Evolutionary conservation across 92 coral and sea anemone species (phyloP), one percentile per base, ranked within the genome.

Genomic region (Muricea muricata): DNA sequence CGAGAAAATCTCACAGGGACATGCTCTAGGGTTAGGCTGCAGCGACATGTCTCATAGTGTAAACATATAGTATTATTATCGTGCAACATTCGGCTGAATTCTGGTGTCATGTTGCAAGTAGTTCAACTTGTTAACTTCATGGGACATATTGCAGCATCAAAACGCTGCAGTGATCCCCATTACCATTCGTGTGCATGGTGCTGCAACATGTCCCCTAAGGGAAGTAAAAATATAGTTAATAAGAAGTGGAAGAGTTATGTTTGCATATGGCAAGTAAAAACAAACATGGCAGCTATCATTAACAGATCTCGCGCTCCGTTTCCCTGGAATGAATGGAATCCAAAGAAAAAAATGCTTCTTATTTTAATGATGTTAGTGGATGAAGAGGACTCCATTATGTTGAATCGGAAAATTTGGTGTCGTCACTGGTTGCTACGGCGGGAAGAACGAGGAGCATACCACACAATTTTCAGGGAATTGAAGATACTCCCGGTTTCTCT

Each of bases 391-490:
- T 25, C 55, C 46, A 33, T 35, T 35, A 5, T 4, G 6, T 5
- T 39, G 6, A 11, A 39, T 5, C 5, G 45, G 11, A 39, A 39
- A 39, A 4, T 5, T 11, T 85, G 84, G 89, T 56, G 65, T 15
- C 89, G 84, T 14, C 75, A 85, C 54, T 85, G 89, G 84, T 24
- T 78, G 61, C 4, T 37, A 24, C 10, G 83, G 66, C 56, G 73
- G 60, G 84, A 65, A 29, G 84, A 85, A 66, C 12, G 24, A 52
- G 84, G 84, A 65, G 89, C 69, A 20, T 65, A 85, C 48, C 21
- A 85, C 73, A 66, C 84, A 7, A 84, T 74, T 74, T 84, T 84
- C 32, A 65, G 54, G 39, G 89, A 78, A 65, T 54, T 18, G 89
- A 86, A 86, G 89, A 86, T 34, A 25, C 89, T 7, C 52, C 54